phyloP scores from a whole-genome alignment of 2,888 invertebrate genomes.

The Acanthosepion esculentum region DNA sequence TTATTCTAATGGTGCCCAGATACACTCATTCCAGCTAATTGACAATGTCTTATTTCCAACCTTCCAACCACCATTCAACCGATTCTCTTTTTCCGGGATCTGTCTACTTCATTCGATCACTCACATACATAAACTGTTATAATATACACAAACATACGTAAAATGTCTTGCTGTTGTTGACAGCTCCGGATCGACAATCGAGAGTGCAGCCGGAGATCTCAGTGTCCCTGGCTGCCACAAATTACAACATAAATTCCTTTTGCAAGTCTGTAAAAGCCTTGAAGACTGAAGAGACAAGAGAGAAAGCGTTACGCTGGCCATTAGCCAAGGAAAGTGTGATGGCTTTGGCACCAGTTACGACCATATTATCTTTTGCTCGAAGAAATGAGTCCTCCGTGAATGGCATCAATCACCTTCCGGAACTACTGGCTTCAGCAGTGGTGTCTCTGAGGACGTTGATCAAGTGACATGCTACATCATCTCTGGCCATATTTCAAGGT shows the following conservation, averaged over 20 bases:
- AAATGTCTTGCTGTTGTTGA: neutral
- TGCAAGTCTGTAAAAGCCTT: neutral
- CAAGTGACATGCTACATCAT: neutral
- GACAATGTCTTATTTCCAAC: neutral
- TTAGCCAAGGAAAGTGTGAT: neutral
- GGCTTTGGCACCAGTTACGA: conserved; percentile 33
- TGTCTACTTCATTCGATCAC: neutral
- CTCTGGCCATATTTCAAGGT: neutral
- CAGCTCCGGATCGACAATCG: conserved; percentile 20
- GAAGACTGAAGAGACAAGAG: neutral
- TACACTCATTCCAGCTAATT: neutral
- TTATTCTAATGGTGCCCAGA: neutral
- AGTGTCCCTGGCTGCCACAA: neutral
- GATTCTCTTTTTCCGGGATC: neutral
- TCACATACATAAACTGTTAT: neutral
- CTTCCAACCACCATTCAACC: neutral
- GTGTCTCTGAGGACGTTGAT: neutral
- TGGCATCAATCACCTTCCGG: conserved; percentile 23
- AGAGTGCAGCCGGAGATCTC: neutral
- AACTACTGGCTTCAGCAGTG: neutral
- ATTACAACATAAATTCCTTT: conserved; percentile 24
- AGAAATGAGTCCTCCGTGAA: conserved; percentile 22
- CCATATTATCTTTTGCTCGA: conserved; percentile 33
- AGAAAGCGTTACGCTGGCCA: neutral
- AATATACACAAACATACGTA: neutral